Conservation (phyloP, 2,888 invertebrate species). For the Temnothorax rugatulus region DNA sequence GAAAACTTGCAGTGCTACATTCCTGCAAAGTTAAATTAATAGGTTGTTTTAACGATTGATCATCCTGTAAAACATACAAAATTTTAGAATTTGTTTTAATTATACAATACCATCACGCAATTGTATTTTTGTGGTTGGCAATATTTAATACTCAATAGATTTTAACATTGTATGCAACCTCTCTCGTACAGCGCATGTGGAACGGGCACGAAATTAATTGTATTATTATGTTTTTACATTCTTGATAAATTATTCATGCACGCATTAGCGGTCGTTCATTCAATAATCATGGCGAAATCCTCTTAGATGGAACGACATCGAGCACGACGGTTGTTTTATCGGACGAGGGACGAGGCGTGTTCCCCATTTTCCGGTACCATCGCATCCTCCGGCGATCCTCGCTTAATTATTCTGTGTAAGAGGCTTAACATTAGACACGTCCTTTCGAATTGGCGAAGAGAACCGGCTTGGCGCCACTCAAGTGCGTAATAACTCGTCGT, state of each 20-base stretch:
- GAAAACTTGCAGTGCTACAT: neutral
- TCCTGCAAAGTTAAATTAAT: neutral
- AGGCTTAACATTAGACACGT: slow-evolving; percentile 75
- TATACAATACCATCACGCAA: neutral
- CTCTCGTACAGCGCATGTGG: neutral
- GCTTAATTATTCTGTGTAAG: slow-evolving; percentile 74
- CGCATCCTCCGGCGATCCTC: slow-evolving; percentile 57
- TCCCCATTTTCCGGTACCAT: slow-evolving; percentile 61
- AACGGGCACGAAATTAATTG: slow-evolving; percentile 5
- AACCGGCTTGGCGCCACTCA: slow-evolving; percentile 70
- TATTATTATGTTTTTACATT: slow-evolving; percentile 42
- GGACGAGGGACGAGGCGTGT: slow-evolving; percentile 21
- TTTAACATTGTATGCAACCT: neutral
- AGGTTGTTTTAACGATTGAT: neutral
- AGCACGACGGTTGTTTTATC: slow-evolving; percentile 58
- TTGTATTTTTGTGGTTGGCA: neutral
- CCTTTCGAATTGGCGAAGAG: slow-evolving; percentile 63
- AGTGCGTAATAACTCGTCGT: slow-evolving; percentile 69
- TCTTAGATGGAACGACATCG: slow-evolving; percentile 58
- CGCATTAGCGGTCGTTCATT: slow-evolving; percentile 59
- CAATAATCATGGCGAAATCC: slow-evolving; percentile 72
- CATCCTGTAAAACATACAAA: neutral
- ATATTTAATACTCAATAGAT: neutral
- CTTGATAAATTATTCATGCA: slow-evolving; percentile 33
- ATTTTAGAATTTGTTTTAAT: neutral